These are phyloP conservation scores for Holacanthus passer DNA, from an alignment of 2,113 vertebrate species.

Conservation along the genomic window DNA sequence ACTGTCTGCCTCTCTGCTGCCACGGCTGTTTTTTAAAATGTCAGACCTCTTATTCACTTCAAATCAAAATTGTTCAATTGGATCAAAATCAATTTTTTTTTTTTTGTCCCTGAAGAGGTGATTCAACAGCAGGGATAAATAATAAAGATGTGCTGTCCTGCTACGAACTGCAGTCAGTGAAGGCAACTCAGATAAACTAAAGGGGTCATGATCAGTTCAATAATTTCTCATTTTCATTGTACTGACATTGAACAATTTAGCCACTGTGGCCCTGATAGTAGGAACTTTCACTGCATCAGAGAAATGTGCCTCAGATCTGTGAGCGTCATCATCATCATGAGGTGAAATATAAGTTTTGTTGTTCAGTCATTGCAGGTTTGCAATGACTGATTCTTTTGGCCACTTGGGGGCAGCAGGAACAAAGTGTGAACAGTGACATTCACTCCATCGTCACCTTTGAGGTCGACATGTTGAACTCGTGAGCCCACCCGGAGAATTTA, in stretches of 20 bases:
- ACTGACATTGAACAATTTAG: background rate
- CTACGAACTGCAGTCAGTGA: background rate
- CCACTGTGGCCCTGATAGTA: background rate
- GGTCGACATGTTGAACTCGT: too few species aligned
- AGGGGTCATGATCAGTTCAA: background rate
- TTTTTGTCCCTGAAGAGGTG: background rate
- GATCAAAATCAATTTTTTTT: background rate
- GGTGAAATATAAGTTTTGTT: too few species aligned
- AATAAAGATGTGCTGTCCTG: background rate
- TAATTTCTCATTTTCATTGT: too few species aligned
- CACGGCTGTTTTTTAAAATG: background rate
- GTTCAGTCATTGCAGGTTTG: too few species aligned
- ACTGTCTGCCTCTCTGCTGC: background rate
- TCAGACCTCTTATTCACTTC: background rate
- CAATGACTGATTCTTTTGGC: background rate
- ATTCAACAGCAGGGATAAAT: background rate
- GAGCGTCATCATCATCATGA: background rate
- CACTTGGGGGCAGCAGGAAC: background rate
- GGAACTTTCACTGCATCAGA: too few species aligned
- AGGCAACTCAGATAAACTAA: background rate
- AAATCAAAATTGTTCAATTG: background rate
- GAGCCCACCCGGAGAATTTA: too few species aligned
- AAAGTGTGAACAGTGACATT: too few species aligned
- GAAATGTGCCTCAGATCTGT: background rate
- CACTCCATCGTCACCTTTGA: too few species aligned